phyloP scores from a whole-genome alignment of 53 echinoderm and acorn worm species.

The Pentamera pediparva region DNA sequence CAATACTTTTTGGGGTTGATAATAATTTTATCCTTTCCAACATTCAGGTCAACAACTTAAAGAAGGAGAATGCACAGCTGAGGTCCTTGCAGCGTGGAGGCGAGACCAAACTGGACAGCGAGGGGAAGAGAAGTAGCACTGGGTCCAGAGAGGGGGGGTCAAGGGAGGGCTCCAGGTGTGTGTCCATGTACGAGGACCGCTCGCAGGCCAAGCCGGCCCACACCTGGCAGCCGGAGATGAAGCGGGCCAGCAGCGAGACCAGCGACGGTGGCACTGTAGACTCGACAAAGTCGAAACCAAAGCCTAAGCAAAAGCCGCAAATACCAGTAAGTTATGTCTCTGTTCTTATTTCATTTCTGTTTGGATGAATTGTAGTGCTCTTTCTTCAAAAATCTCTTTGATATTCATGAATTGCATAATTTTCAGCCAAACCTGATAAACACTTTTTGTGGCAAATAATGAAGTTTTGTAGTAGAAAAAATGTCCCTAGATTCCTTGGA shows the following conservation, averaged over 20 bases:
- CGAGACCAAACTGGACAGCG: conserved; percentile 19
- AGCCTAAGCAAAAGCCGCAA: conserved; percentile 3
- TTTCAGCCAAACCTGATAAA: no score
- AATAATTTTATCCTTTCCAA: neutral
- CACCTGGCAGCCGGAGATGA: conserved; percentile 29
- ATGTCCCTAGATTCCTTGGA: neutral
- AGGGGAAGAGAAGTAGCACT: neutral
- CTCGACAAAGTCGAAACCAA: neutral
- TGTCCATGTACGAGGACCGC: conserved; percentile 80
- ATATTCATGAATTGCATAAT: no score
- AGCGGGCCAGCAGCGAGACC: neutral
- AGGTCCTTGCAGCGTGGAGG: conserved; percentile 57
- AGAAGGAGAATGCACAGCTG: conserved; percentile 79
- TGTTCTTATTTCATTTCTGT: neutral
- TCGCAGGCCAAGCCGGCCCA: conserved; percentile 44
- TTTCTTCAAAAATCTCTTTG: neutral
- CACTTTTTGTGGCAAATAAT: neutral
- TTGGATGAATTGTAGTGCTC: neutral
- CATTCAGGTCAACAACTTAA: conserved; percentile 77
- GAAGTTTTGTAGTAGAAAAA: neutral
- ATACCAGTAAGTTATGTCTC: neutral
- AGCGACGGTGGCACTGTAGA: neutral
- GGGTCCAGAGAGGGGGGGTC: neutral
- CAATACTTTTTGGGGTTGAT: neutral
- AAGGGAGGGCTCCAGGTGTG: conserved; percentile 28